These are phyloP conservation scores for Telmatochromis brachygnathus DNA, from an alignment of 2,113 vertebrate species.

Conservation along the genomic window DNA sequence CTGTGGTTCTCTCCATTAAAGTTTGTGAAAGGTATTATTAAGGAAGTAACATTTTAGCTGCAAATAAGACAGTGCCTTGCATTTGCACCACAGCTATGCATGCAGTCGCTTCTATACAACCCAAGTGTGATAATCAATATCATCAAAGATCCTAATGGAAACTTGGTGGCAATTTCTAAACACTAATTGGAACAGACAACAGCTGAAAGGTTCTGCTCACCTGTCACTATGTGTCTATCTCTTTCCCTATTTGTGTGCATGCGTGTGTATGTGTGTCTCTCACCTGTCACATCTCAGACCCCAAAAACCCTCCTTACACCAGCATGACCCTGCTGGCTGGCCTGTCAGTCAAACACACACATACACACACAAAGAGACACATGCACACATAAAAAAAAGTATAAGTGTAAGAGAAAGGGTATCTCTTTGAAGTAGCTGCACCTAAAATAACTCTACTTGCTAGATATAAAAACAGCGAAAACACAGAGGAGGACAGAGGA, in stretches of 20 bases:
- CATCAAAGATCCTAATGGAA: constrained; percentile 27
- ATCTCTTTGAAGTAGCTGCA: background rate
- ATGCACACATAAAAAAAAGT: background rate
- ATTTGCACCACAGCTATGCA: background rate
- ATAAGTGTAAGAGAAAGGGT: background rate
- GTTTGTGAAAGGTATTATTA: background rate
- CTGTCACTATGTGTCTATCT: constrained; percentile 51
- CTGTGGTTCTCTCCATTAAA: background rate
- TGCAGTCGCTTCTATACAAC: background rate
- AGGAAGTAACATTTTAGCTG: background rate
- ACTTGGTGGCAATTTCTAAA: constrained; percentile 35
- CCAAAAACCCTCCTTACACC: constrained; percentile 85
- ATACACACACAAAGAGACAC: background rate
- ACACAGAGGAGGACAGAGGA: background rate
- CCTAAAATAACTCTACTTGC: constrained; percentile 27
- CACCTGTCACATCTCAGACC: constrained; percentile 83
- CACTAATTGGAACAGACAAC: constrained; percentile 56
- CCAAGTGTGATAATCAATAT: background rate
- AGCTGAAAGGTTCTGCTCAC: constrained; percentile 58
- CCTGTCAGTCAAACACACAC: constrained; percentile 70
- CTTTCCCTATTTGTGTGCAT: background rate
- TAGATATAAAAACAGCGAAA: background rate
- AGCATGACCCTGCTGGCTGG: constrained; percentile 82
- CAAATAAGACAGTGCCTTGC: background rate
- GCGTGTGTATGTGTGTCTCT: constrained; percentile 25